Evolutionary conservation across 2,888 invertebrate species (phyloP).

Genomic region (Myathropa florea): DNA sequence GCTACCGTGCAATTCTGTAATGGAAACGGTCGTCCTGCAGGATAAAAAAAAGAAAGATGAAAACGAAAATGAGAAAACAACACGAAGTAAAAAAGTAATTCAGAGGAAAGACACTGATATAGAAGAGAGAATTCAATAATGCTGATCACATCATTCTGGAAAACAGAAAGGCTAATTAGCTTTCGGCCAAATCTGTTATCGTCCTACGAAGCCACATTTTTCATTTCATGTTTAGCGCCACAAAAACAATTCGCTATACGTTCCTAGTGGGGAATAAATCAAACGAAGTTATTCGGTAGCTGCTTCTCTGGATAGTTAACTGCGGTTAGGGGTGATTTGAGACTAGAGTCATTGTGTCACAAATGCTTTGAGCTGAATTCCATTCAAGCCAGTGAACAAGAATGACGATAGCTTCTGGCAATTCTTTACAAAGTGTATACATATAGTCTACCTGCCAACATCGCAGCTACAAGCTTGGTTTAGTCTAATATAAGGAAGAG

Average conservation of each 20-base stretch:
- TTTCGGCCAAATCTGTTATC: slow-evolving; percentile 44
- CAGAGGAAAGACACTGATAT: not conserved
- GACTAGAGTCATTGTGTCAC: slow-evolving; percentile 55
- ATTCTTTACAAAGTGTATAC: slow-evolving; percentile 13
- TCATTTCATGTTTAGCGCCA: not conserved
- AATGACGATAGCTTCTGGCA: slow-evolving; percentile 53
- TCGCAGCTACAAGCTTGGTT: not conserved
- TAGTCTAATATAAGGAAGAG: slow-evolving; percentile 7
- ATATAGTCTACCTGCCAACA: not conserved
- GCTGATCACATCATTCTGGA: slow-evolving; percentile 48
- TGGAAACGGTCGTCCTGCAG: slow-evolving; percentile 92
- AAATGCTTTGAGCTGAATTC: slow-evolving; percentile 42
- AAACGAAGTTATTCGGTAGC: slow-evolving; percentile 45
- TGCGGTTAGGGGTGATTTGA: slow-evolving; percentile 5
- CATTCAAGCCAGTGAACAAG: slow-evolving; percentile 43
- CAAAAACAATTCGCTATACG: not conserved
- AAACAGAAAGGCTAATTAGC: slow-evolving; percentile 57
- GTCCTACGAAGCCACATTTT: slow-evolving; percentile 15
- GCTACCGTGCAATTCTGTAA: slow-evolving; percentile 93
- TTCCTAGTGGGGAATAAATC: slow-evolving; percentile 35
- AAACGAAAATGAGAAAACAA: not conserved
- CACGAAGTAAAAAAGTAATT: not conserved
- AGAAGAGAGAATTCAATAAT: slow-evolving; percentile 49
- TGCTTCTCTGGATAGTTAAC: slow-evolving; percentile 11
- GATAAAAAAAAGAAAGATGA: slow-evolving; percentile 6